Evolutionary conservation across 92 coral and sea anemone species (phyloP).

Genomic region (Virgularia gustaviana): DNA sequence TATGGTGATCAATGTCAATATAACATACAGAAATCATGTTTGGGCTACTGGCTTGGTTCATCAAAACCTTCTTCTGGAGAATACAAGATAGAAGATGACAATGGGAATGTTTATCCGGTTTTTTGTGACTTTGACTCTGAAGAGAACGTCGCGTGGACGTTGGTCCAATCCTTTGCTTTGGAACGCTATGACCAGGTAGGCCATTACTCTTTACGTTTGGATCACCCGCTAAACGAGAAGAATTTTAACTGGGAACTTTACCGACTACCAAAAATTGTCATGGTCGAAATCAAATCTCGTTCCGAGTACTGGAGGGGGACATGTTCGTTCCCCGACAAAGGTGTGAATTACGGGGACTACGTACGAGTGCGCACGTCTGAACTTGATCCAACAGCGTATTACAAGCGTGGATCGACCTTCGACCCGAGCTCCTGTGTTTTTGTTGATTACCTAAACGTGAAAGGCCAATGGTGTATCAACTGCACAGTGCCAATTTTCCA

Average conservation of each 20-base stretch:
- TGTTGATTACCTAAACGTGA: background rate
- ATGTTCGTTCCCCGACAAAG: slow-evolving; percentile 9
- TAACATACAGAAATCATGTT: background rate
- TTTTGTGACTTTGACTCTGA: slow-evolving; percentile 30
- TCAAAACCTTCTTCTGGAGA: slow-evolving; percentile 9
- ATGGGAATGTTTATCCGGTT: background rate
- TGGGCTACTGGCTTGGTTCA: slow-evolving; percentile 10
- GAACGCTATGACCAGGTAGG: background rate
- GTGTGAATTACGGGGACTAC: slow-evolving; percentile 11
- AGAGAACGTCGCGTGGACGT: slow-evolving; percentile 10
- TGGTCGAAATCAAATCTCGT: background rate
- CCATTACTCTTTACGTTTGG: background rate
- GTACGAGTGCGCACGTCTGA: background rate
- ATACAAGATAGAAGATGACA: background rate
- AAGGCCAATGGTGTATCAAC: background rate
- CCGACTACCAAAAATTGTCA: slow-evolving; percentile 2
- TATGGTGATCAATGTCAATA: background rate
- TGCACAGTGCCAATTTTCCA: background rate
- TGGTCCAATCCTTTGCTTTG: slow-evolving; percentile 5
- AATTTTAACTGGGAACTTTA: slow-evolving; percentile 9
- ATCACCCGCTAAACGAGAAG: slow-evolving; percentile 7
- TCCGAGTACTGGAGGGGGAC: slow-evolving; percentile 11
- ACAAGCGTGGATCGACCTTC: background rate
- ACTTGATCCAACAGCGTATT: background rate
- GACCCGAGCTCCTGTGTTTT: background rate